Percentiles rank a stretch among this genome's conserved stretches.
Conservation (phyloP, 2,797 vertebrate genomes). For the Manis javanica region DNA sequence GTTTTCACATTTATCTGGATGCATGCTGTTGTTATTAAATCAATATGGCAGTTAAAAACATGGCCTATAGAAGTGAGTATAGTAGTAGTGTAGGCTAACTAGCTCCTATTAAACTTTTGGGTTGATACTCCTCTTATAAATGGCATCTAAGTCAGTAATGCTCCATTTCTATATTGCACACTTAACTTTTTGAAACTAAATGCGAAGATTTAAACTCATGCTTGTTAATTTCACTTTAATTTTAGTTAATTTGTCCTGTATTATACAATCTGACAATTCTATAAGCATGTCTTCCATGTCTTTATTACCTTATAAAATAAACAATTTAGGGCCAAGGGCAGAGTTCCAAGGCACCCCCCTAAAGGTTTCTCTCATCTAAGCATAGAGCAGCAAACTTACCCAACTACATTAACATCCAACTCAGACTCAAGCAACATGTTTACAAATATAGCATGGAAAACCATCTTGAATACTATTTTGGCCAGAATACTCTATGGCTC, state of each 20-base stretch:
- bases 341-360: neutral
- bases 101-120: neutral
- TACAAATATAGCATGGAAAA: conserved; percentile 7
- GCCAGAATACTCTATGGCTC: neutral
- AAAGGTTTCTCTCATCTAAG: neutral
- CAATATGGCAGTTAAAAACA: neutral
- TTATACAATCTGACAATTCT: conserved; percentile 36
- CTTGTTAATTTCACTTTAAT: conserved; percentile 56
- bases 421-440: neutral
- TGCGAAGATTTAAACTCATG: conserved; percentile 32
- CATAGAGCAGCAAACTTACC: neutral
- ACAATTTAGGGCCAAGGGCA: neutral
- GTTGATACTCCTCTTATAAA: neutral
- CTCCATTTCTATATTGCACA: neutral
- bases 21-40: neutral
- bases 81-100: neutral
- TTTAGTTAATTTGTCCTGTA: conserved; percentile 49
- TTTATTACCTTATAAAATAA: conserved; percentile 21
- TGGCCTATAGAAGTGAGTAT: neutral
- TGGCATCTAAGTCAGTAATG: conserved; percentile 14
- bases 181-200: conserved; percentile 62
- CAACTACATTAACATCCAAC: neutral
- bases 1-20: neutral
- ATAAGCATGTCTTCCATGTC: neutral
- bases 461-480: neutral